These are phyloP conservation scores for Taenioides sp. DNA, from an alignment of 2,797 vertebrate genomes.

Conservation along the genomic window DNA sequence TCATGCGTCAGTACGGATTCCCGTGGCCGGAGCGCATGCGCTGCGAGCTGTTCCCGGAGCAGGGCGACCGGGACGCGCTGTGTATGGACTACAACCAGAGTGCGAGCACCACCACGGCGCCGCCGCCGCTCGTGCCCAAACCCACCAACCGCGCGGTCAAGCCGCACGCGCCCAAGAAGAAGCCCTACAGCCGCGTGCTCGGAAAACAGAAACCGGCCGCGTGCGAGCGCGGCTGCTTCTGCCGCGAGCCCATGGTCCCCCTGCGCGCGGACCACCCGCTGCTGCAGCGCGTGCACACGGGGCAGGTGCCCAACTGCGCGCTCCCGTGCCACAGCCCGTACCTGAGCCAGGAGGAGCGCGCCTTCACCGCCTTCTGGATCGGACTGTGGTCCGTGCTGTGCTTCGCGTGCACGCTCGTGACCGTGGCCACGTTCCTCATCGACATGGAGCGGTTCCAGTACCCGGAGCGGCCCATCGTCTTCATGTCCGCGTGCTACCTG, in stretches of 20 bases:
- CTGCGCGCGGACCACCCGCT: slow-evolving; percentile 84
- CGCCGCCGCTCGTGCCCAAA: slow-evolving; percentile 62
- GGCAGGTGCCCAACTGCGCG: slow-evolving; percentile 86
- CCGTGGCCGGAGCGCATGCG: slow-evolving; percentile 95
- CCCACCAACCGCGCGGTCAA: slow-evolving; percentile 78
- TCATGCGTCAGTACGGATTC: slow-evolving; percentile 95
- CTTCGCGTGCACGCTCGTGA: slow-evolving; percentile 88
- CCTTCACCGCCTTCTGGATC: slow-evolving; percentile 90
- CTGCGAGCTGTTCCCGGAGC: slow-evolving; percentile 89
- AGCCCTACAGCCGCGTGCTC: slow-evolving; percentile 49
- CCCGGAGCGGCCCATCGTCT: slow-evolving; percentile 91
- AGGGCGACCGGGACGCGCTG: slow-evolving; percentile 84
- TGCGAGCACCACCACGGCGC: slow-evolving; percentile 78
- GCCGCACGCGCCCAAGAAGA: slow-evolving; percentile 68
- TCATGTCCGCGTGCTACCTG: slow-evolving; percentile 91
- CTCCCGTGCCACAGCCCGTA: slow-evolving; percentile 90
- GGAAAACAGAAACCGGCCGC: slow-evolving; percentile 57
- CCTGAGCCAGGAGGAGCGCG: slow-evolving; percentile 85
- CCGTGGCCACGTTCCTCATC: slow-evolving; percentile 89
- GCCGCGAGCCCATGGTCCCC: slow-evolving; percentile 86
- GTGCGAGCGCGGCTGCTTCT: slow-evolving; percentile 86
- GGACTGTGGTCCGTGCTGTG: slow-evolving; percentile 91
- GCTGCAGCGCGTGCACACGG: slow-evolving; percentile 85
- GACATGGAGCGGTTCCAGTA: slow-evolving; percentile 92
- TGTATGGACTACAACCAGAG: slow-evolving; percentile 96